A percentile compares a stretch with the other conserved stretches of the same genome.
These are phyloP conservation scores for Lasioglossum albipes DNA, from an alignment of 1,140 invertebrate species.

Conservation along the genomic window DNA sequence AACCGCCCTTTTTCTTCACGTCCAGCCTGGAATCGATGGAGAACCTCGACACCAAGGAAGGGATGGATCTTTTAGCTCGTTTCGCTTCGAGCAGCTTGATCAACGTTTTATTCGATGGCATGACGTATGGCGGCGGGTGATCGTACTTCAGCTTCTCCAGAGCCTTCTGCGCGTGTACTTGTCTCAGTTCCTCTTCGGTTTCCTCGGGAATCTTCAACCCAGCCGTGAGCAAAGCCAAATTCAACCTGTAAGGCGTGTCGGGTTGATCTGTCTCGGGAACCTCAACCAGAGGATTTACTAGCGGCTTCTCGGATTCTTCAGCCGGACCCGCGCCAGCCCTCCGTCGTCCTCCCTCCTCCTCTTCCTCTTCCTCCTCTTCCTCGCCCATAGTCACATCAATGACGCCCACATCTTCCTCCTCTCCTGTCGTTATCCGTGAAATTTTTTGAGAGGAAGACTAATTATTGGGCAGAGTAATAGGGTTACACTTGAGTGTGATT, in stretches of 20 bases:
- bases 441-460: slow-evolving; percentile 71
- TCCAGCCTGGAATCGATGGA: slow-evolving; percentile 74
- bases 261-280: slow-evolving; percentile 61
- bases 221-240: slow-evolving; percentile 71
- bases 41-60: slow-evolving; percentile 76
- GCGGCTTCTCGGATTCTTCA: slow-evolving; percentile 23
- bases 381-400: background rate
- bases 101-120: slow-evolving; percentile 68
- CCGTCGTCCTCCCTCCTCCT: slow-evolving; percentile 35
- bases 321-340: background rate
- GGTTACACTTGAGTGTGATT: slow-evolving; percentile 52
- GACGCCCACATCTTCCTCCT: background rate
- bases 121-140: slow-evolving; percentile 70
- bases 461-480: slow-evolving; percentile 68
- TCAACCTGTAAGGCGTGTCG: slow-evolving; percentile 68
- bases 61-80: slow-evolving; percentile 71
- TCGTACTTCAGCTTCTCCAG: slow-evolving; percentile 73
- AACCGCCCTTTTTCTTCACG: slow-evolving; percentile 60
- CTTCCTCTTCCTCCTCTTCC: slow-evolving; percentile 49
- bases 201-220: slow-evolving; percentile 63
- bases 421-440: slow-evolving; percentile 75
- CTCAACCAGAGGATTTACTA: slow-evolving; percentile 56
- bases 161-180: slow-evolving; percentile 47
- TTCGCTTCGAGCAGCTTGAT: slow-evolving; percentile 71
- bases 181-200: slow-evolving; percentile 24